Evolutionary conservation across 2,888 invertebrate genomes (phyloP).

Genomic region (Stenodema calcarata): DNA sequence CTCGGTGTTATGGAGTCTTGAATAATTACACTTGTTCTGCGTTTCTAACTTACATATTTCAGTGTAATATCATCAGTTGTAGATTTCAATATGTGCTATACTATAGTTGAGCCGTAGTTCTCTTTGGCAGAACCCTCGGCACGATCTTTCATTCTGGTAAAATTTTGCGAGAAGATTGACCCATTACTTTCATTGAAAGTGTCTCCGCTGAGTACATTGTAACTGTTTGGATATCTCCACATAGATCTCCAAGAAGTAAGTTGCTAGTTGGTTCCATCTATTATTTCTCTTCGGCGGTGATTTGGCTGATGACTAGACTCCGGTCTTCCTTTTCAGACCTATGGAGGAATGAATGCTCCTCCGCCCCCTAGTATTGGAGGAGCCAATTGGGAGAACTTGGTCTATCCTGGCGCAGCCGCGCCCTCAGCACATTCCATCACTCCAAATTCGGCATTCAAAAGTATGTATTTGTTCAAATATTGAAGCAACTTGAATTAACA

Average conservation of each 20-base stretch:
- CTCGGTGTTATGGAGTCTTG: too few relatives aligned
- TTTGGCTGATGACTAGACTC: background rate
- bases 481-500: background rate
- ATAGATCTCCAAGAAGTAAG: background rate
- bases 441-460: background rate
- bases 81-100: background rate
- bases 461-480: background rate
- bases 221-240: background rate
- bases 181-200: background rate
- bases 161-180: background rate
- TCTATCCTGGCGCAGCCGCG: background rate
- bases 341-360: background rate
- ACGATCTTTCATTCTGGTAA: background rate
- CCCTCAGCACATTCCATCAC: background rate
- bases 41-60: background rate
- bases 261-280: background rate
- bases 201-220: background rate
- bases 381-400: slow-evolving; percentile 14
- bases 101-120: background rate
- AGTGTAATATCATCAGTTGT: background rate
- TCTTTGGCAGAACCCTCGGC: background rate
- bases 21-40: too few relatives aligned
- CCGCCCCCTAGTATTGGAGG: background rate
- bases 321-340: background rate
- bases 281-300: background rate